Base-by-base conservation (phyloP, 2,888 invertebrate species). In the Horisme vitalbata region DNA sequence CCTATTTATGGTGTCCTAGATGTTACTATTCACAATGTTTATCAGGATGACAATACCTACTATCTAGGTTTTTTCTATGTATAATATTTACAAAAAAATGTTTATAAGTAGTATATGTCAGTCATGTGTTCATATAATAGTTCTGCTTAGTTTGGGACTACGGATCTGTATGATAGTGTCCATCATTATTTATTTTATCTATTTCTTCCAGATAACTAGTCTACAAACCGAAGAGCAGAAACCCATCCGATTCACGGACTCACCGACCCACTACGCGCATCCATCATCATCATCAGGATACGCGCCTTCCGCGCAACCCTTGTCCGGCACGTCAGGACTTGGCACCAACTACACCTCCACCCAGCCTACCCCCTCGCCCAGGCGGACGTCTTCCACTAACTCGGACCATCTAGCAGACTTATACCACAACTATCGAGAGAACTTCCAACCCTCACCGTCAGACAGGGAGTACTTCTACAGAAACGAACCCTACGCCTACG, bases 161-260 rank as follows among this genome's bases (percentile, higher is more conserved):
- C n/a, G n/a, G n/a, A n/a, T n/a, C n/a, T n/a, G n/a, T n/a, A n/a
- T n/a, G n/a, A n/a, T n/a, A n/a, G n/a, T n/a, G n/a, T n/a, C n/a
- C n/a, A n/a, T n/a, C n/a, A n/a, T n/a, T n/a, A 4, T 27, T 27
- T 11, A 9, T 31, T 31, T 13, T 4, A 26, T 24, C 1, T 18
- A n/a, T 27, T 23, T 8, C 8, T 76, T 75, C 0, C 77, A 88
- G 88, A 79, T 88, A 44, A 72, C 85, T 2, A 82, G 83, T 33
- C 71, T 91, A 5, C 91, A 90, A 65, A 71, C 86, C 10, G 91
- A 91, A 37, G 92, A 92, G 52, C 90, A 90, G 59, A 92, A 93
- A 61, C 94, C 95, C 1, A 79, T 94, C 34, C 87, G 94, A 41
- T 94, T 94, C 79, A 94, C 94, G 0, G 95, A 95, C 75, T 94